Evolutionary conservation across 2,888 invertebrate genomes (phyloP), one percentile per base, ranked within the genome.

Genomic region (Nomada lathburiana): DNA sequence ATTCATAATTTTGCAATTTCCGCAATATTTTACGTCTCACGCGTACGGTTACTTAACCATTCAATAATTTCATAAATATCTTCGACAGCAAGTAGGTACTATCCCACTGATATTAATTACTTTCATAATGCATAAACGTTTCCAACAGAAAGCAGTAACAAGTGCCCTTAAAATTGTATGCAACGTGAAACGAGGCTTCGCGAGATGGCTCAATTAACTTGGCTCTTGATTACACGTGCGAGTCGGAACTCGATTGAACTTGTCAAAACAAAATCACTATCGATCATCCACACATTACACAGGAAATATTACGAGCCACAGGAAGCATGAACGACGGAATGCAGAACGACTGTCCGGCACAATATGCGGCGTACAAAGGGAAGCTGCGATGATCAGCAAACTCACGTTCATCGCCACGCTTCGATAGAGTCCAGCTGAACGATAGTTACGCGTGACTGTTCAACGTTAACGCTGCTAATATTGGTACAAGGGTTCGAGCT

Each of bases 241-340:
- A 76, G 71, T 77, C 76, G 76, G 74, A 68, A 76, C 71, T 65
- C 64, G 76, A 83, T 84, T 76, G 76, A 83, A 76, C 76, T 57
- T 70, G 82, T 83, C 76, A 68, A 80, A 83, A 83, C 83, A 80
- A 83, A 80, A 80, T 83, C 76, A 78, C 59, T 72, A 84, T 84
- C 83, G 70, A 84, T 83, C 83, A 83, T 80, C 76, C 36, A 68
- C 83, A 62, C 82, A 64, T 83, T 75, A 68, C 50, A 60, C 69
- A 42, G 74, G 71, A 68, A 69, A 69, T 68, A 72, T 50, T 69
- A 55, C 29, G 26, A 53, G 44, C 44, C 20, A 26, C 64, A 52
- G 18, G 64, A 71, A n/a, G n/a, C 63, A 16, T n/a, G 20, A 59
- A 36, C 13, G 62, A 47, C 72, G 23, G 69, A 44, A 77, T 70